Evolutionary conservation across 1,140 invertebrate species (phyloP).

Genomic region (Calephelis nemesis): DNA sequence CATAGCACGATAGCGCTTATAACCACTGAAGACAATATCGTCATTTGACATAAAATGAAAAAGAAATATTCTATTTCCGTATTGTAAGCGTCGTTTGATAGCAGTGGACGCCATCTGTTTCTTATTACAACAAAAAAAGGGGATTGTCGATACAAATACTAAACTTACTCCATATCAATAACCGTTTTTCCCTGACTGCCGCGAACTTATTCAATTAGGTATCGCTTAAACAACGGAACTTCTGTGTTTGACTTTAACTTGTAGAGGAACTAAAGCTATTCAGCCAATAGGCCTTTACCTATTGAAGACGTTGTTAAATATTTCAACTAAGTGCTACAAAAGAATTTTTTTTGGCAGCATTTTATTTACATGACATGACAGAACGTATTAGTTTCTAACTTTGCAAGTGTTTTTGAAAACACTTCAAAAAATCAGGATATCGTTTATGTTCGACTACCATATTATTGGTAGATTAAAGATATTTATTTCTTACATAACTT

Average conservation of each 20-base stretch:
- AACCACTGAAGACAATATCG: too few species aligned
- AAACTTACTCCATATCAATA: conserved; percentile 26
- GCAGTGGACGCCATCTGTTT: conserved; percentile 21
- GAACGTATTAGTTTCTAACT: too few species aligned
- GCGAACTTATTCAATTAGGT: conserved; percentile 16
- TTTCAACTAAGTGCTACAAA: too few species aligned
- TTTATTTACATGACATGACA: too few species aligned
- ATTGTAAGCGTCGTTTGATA: neutral
- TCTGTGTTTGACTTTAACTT: neutral
- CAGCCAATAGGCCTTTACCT: neutral
- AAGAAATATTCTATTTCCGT: neutral
- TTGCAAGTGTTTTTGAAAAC: too few species aligned
- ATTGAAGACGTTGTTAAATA: neutral
- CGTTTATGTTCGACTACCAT: too few species aligned
- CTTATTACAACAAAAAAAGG: conserved; percentile 17
- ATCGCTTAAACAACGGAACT: neutral
- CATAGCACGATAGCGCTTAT: too few species aligned
- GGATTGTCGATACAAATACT: neutral
- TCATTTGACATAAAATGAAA: neutral
- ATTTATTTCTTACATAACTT: too few species aligned
- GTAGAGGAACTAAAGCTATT: neutral
- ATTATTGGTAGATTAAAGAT: too few species aligned
- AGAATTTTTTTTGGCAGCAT: too few species aligned
- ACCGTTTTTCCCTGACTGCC: neutral
- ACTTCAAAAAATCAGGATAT: too few species aligned